Percentiles rank a stretch among this genome's conserved stretches.
Evolutionary conservation across 2,113 vertebrate species (phyloP).

Genomic region (Fukomys damarensis): DNA sequence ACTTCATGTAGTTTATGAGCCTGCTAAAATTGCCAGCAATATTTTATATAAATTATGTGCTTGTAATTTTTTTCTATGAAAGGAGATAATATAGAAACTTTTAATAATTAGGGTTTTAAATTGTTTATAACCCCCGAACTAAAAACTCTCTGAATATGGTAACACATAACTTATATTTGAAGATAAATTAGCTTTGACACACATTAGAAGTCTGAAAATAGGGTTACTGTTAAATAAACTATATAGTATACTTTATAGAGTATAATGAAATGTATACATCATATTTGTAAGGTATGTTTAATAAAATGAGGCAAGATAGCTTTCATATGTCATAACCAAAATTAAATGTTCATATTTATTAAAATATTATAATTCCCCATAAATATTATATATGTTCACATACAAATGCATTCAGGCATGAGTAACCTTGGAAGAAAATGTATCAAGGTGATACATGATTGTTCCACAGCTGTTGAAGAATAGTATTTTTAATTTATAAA

Average conservation of each 20-base stretch:
- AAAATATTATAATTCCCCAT: background rate
- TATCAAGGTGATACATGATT: conserved; percentile 3
- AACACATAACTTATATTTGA: conserved; percentile 33
- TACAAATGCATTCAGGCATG: too few species aligned
- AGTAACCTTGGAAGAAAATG: background rate
- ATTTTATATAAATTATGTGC: background rate
- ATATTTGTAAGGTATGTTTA: background rate
- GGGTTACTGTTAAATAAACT: conserved; percentile 18
- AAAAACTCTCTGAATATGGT: background rate
- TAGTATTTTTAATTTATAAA: background rate
- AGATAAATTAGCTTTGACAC: conserved; percentile 34
- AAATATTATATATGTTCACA: background rate
- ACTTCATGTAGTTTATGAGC: background rate
- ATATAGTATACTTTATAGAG: background rate
- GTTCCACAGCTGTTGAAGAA: background rate
- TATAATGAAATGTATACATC: background rate
- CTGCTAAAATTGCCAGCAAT: background rate
- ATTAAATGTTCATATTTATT: background rate
- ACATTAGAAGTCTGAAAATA: background rate
- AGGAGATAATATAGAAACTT: background rate
- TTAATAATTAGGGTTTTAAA: conserved; percentile 45
- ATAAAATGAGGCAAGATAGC: background rate
- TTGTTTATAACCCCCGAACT: background rate
- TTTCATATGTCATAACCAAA: background rate
- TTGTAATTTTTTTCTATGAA: conserved; percentile 30